Conservation (phyloP, 2,797 vertebrate species). For the Danio albolineatus region DNA sequence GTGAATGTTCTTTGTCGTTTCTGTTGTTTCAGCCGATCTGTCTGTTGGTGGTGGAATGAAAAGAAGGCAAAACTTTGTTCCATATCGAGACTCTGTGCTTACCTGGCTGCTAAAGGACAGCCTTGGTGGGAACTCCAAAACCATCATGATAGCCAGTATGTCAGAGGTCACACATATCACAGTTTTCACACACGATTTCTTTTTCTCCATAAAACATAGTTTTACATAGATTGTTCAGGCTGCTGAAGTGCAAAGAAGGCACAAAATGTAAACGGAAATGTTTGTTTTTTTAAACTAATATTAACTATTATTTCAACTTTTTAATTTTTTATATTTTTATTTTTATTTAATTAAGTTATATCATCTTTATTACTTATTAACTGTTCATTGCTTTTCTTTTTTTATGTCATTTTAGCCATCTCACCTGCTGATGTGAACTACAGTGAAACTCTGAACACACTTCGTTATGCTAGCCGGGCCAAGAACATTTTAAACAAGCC, state of each 20-base stretch:
- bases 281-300: background rate
- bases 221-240: background rate
- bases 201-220: background rate
- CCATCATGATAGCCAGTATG: slow-evolving; percentile 99
- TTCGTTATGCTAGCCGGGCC: slow-evolving; percentile 97
- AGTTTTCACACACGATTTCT: too few relatives aligned
- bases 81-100: slow-evolving; percentile 96
- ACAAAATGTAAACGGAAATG: background rate
- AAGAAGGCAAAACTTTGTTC: slow-evolving; percentile 94
- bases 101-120: slow-evolving; percentile 98
- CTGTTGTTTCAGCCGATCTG: slow-evolving; percentile 86
- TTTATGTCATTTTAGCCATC: slow-evolving; percentile 77
- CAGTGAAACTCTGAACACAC: slow-evolving; percentile 95
- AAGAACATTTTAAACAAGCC: slow-evolving; percentile 99
- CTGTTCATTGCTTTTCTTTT: background rate
- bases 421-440: slow-evolving; percentile 97
- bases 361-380: background rate
- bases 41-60: slow-evolving; percentile 87
- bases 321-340: too few relatives aligned
- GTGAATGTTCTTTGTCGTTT: background rate
- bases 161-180: slow-evolving; percentile 30
- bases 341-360: too few relatives aligned
- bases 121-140: slow-evolving; percentile 97
- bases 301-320: background rate
- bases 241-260: background rate